Percentiles rank a stretch among this genome's conserved stretches.
phyloP scores from a whole-genome alignment of 2,888 invertebrate genomes.

The Loripinus fragilis region DNA sequence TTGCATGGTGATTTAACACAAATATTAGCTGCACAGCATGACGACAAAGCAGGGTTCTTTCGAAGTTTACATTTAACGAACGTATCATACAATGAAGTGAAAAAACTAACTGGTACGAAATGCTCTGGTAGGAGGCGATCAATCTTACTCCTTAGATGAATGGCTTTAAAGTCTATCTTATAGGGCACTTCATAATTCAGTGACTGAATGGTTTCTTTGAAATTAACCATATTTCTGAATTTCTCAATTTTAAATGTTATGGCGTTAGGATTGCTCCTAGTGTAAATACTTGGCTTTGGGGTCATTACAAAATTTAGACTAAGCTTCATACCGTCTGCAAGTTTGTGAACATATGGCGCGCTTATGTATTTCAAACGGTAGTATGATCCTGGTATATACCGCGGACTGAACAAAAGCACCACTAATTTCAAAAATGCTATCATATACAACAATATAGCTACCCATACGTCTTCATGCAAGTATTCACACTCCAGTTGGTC shows the following conservation, averaged over 20 bases:
- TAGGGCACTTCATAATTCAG: constrained; percentile 40
- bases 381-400: constrained; percentile 67
- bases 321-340: constrained; percentile 18
- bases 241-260: constrained; percentile 35
- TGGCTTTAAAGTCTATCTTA: constrained; percentile 49
- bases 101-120: constrained; percentile 68
- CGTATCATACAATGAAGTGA: constrained; percentile 67
- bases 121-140: constrained; percentile 64
- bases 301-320: constrained; percentile 29
- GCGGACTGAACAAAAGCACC: constrained; percentile 73
- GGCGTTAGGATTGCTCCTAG: not conserved
- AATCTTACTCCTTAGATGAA: constrained; percentile 63
- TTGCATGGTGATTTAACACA: constrained; percentile 40
- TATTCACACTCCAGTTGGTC: constrained; percentile 34
- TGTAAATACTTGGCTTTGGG: constrained; percentile 20
- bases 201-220: constrained; percentile 37
- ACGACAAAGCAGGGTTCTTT: constrained; percentile 61
- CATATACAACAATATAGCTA: constrained; percentile 64
- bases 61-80: constrained; percentile 75
- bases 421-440: constrained; percentile 68
- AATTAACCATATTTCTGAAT: constrained; percentile 39
- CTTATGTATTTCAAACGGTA: constrained; percentile 58
- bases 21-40: constrained; percentile 68
- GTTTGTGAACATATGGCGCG: constrained; percentile 16
- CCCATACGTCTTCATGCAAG: constrained; percentile 61